Base-by-base conservation (phyloP, 2,797 vertebrate species). In the Poecilia velifera region DNA sequence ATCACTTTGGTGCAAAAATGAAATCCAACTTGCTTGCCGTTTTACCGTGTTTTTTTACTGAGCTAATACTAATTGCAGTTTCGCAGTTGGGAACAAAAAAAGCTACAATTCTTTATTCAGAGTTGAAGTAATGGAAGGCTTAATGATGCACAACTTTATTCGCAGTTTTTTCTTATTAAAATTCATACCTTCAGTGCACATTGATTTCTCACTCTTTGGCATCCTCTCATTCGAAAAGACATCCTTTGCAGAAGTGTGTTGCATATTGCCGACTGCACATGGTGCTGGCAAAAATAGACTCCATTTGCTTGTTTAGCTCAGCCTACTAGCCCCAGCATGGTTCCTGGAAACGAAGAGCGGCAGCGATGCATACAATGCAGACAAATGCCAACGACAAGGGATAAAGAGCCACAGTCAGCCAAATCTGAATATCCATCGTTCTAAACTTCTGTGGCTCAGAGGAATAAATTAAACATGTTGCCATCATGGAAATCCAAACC, bases 231-330 rank as follows among this genome's bases (percentile, higher is more conserved):
- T 73, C 83, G 80, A 86, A 85, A 87, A 81, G 76, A 77, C 75
- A 59, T 73, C 49, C 62, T 84, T 85, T 87, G 82, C 87, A 86
- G 89, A 90, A 89, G 84, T 77, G 72, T 84, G 85, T 62, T 86
- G 81, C 78, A 77, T 79, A 87, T 86, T 90, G 81, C 83, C 82
- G 83, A 86, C 88, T 88, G 88, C 83, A 88, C 82, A 83, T 75
- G 73, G 86, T 6, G 72, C 78, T 36, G 88, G 79, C 84, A 91
- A 89, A 92, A 93, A 93, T 88, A 91, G 89, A 91, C 78, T 82
- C 74, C 49, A 82, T 89, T 93, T 88, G 83, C 87, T 89, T 88
- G 87, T 89, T 91, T 90, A 90, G 79, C 79, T 86, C 77, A 89
- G 87, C 85, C 87, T 83, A 84, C 84, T 68, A 77, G 86, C 83